Evolutionary conservation across 2,797 vertebrate genomes (phyloP), one percentile per base, ranked within the genome.

Genomic region (Enteromius paludinosus): DNA sequence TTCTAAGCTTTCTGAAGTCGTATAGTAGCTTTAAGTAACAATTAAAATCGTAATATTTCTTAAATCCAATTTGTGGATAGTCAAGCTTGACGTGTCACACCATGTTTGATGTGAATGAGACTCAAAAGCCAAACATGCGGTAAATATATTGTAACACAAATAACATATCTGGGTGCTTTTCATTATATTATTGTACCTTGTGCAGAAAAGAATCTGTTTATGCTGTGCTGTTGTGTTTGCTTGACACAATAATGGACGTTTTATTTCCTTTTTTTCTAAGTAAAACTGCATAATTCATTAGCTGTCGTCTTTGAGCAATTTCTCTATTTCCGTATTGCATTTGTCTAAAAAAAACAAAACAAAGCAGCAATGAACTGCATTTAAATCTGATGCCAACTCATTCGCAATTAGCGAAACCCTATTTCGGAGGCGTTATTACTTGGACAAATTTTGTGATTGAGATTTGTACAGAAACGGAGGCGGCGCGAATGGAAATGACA

Each of bases 341-440:
- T 78, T 33, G 15, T n/a, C 3, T 5, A 2, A 59, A n/a, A 59
- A 14, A 20, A 25, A 45, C 14, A 59, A 10, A 43, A 69, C 17
- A 56, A 64, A 54, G 70, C 35, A 59, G 49, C 41, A 47, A 54
- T 28, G 23, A 17, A 61, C 47, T 25, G 10, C 41, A 11, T 52
- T 73, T 10, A 56, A 72, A 75, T 71, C 28, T 23, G 38, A 83
- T 61, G 38, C 38, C 65, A 69, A 70, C 65, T 83, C 18, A 90
- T 94, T 93, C 52, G 92, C 94, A 93, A 94, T 94, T 94, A 93
- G 93, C 92, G 88, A 94, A 94, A 94, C 94, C 94, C 92, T 90
- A 92, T 93, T 94, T 92, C 92, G 92, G 90, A 91, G 59, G 92
- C 92, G 88, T 93, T 93, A 91, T 93, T 93, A 94, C 93, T 93